Evolutionary conservation across 2,888 invertebrate species (phyloP).

Genomic region (Eudemis profundana): DNA sequence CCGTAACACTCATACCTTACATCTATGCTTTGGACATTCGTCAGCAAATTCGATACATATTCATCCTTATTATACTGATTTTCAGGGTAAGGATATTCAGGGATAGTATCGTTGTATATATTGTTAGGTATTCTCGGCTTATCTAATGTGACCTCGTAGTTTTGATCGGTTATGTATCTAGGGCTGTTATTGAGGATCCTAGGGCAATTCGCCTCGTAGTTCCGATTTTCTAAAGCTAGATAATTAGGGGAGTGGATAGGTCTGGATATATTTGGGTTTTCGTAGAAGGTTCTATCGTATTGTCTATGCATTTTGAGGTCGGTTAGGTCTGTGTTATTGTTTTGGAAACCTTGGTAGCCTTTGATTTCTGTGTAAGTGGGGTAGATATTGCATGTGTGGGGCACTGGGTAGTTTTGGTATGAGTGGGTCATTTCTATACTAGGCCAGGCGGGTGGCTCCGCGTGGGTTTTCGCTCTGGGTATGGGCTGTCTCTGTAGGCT

Average conservation of each 20-base stretch:
- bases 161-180: slow-evolving; percentile 68
- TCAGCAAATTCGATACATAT: slow-evolving; percentile 67
- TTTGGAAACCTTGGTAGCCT: slow-evolving; percentile 66
- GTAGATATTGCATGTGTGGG: slow-evolving; percentile 73
- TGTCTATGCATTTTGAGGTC: slow-evolving; percentile 63
- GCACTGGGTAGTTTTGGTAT: slow-evolving; percentile 79
- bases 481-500: slow-evolving; percentile 87
- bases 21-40: slow-evolving; percentile 68
- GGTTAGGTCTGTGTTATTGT: slow-evolving; percentile 55
- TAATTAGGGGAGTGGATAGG: slow-evolving; percentile 69
- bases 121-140: slow-evolving; percentile 61
- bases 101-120: slow-evolving; percentile 69
- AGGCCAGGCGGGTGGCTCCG: slow-evolving; percentile 83
- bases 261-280: slow-evolving; percentile 67
- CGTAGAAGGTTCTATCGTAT: slow-evolving; percentile 74
- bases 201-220: slow-evolving; percentile 67
- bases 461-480: slow-evolving; percentile 88
- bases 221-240: slow-evolving; percentile 62
- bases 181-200: slow-evolving; percentile 73
- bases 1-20: slow-evolving; percentile 67
- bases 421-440: slow-evolving; percentile 77
- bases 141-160: slow-evolving; percentile 63
- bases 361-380: slow-evolving; percentile 79
- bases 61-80: slow-evolving; percentile 69
- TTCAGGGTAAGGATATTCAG: slow-evolving; percentile 69